A percentile compares a stretch with the other conserved stretches of the same genome.
These are phyloP conservation scores for Turnix velox DNA, from an alignment of 2,113 vertebrate genomes.

Conservation along the genomic window DNA sequence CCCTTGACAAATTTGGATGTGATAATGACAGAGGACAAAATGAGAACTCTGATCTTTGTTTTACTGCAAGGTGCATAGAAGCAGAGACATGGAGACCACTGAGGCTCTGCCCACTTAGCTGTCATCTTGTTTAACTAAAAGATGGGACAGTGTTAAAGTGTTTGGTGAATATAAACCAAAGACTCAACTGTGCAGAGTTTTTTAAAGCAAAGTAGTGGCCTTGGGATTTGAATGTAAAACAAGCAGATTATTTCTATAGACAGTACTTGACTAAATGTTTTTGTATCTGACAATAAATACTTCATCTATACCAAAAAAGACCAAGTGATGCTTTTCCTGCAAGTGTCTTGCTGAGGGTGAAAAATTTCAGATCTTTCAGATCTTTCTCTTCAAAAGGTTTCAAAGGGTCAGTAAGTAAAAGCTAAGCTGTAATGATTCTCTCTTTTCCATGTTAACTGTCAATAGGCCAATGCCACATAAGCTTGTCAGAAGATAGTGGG, in stretches of 20 bases:
- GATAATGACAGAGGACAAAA: background rate
- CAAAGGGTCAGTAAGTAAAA: conserved; percentile 18
- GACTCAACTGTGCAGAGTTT: background rate
- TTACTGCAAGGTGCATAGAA: background rate
- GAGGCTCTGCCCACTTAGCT: background rate
- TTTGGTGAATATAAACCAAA: background rate
- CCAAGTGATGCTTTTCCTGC: background rate
- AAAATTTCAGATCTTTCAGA: conserved; percentile 30
- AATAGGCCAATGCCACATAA: background rate
- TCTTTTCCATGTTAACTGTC: conserved; percentile 14
- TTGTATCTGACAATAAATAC: background rate
- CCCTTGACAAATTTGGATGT: background rate
- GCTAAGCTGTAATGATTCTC: conserved; percentile 12
- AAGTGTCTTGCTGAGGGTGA: background rate
- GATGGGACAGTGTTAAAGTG: background rate
- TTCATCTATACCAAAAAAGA: background rate
- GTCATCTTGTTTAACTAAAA: background rate
- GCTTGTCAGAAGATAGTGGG: background rate
- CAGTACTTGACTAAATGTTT: background rate
- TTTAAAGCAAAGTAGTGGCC: background rate
- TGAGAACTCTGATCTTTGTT: background rate
- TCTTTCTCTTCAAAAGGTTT: conserved; percentile 1
- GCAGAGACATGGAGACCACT: background rate
- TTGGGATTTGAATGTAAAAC: background rate
- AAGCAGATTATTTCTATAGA: background rate